Evolutionary conservation across 2,113 vertebrate genomes (phyloP), one percentile per base, ranked within the genome.

Genomic region (Eupsittula cactorum): DNA sequence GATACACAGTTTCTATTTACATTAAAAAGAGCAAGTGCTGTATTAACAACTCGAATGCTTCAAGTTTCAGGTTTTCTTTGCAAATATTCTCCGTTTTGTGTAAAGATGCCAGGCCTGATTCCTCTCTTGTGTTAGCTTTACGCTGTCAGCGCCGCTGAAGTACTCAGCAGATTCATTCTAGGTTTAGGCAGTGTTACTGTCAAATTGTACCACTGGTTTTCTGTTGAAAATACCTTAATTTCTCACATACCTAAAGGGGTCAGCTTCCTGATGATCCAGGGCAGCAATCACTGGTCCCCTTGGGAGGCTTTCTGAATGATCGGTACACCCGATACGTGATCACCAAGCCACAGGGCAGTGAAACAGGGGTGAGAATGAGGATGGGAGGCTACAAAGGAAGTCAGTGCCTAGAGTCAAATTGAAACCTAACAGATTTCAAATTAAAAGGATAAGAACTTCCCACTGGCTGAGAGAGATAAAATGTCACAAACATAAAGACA

Each of bases 401-500:
- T 50, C 86, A 80, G 88, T 57, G 90, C 79, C 91, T 82, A 64
- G 65, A 94, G 82, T 90, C 90, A 97, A 93, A 97, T 53, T 87
- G 87, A 82, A 86, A 82, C 70, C 77, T 75, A 92, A 85, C 42
- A 96, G 93, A 94, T 96, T 96, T 92, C 95, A 96, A 98, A 98
- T 85, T 91, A 92, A 97, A 98, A 96, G 92, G 94, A 87, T 93
- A 96, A 82, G 94, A 97, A 97, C 91, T 93, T 97, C 97, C 91
- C 76, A 95, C 83, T 81, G 87, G 71, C 92, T 93, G 92, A 96
- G 90, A 97, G 82, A 97, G 94, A 98, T 83, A 97, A 98, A 98
- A 98, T 98, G 97, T 97, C 98, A 98, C 93, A 97, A 98, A 98
- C 90, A 98, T 31, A 88, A 97, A 97, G 97, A 96, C 91, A 98